These are phyloP conservation scores for Maconellicoccus hirsutus DNA, from an alignment of 1,140 invertebrate genomes.

Conservation along the genomic window DNA sequence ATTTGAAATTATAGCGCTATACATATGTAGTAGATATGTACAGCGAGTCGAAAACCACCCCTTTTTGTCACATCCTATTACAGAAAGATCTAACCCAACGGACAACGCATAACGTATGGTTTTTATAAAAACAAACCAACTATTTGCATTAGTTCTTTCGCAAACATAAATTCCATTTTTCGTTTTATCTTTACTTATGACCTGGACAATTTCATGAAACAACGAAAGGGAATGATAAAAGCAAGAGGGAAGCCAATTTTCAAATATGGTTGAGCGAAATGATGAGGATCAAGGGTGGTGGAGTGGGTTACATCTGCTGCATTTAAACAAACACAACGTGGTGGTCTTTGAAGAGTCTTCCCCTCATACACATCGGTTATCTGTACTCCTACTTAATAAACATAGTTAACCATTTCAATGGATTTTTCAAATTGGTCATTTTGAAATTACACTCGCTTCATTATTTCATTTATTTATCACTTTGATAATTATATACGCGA, in stretches of 20 bases:
- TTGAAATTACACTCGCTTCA: neutral
- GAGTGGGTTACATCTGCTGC: conserved; percentile 13
- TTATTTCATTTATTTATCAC: no score
- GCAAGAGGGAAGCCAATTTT: conserved; percentile 17
- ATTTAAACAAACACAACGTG: conserved; percentile 16
- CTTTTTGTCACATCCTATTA: no score
- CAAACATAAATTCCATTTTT: conserved; percentile 14
- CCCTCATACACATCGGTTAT: neutral
- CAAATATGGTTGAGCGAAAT: neutral
- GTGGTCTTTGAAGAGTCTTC: neutral
- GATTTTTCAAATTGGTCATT: neutral
- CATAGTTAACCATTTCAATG: neutral
- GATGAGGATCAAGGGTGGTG: neutral
- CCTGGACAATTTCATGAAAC: conserved; percentile 12
- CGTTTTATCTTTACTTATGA: conserved; percentile 12
- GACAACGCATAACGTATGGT: no score
- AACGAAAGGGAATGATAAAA: neutral
- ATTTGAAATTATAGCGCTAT: no score
- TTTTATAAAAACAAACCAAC: no score
- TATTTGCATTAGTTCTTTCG: conserved; percentile 11
- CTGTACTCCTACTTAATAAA: neutral
- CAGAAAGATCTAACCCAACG: no score
- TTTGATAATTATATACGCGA: no score
- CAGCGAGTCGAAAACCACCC: no score
- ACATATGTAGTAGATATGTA: no score